phyloP scores from a whole-genome alignment of 2,888 invertebrate species.

The Chirona hameri region DNA sequence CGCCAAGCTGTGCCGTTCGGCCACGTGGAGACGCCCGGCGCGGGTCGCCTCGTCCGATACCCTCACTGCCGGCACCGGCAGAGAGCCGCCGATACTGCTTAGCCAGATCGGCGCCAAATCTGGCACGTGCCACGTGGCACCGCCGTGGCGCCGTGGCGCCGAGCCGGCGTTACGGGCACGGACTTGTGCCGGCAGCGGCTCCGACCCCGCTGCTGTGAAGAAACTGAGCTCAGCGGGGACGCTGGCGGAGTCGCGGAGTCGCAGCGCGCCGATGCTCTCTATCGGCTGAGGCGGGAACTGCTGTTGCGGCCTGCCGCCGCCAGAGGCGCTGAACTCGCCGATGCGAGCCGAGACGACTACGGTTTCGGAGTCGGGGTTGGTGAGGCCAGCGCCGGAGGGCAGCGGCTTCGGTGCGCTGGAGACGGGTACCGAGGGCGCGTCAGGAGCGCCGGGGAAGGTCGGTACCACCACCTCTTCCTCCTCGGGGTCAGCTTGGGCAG shows the following conservation, averaged over 20 bases:
- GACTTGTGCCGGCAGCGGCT: neutral
- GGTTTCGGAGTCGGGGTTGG: neutral
- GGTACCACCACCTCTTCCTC: neutral
- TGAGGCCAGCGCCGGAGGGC: neutral
- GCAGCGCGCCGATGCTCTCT: neutral
- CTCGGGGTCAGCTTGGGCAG: neutral
- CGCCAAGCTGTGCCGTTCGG: neutral
- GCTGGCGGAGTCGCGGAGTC: neutral
- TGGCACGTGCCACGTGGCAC: no score
- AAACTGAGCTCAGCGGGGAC: neutral
- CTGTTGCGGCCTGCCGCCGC: neutral
- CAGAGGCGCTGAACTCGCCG: neutral
- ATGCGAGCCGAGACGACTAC: neutral
- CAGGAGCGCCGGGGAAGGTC: neutral
- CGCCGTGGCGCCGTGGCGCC: no score
- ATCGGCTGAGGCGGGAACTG: neutral
- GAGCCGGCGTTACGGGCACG: neutral
- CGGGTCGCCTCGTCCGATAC: neutral
- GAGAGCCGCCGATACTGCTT: neutral
- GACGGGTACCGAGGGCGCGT: neutral
- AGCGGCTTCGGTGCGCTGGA: neutral
- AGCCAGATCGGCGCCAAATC: no score
- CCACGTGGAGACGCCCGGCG: neutral
- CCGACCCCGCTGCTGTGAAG: neutral
- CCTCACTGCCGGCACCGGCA: neutral